Evolutionary conservation across 2,797 vertebrate species (phyloP).

Genomic region (Enteromius fasciolatus): DNA sequence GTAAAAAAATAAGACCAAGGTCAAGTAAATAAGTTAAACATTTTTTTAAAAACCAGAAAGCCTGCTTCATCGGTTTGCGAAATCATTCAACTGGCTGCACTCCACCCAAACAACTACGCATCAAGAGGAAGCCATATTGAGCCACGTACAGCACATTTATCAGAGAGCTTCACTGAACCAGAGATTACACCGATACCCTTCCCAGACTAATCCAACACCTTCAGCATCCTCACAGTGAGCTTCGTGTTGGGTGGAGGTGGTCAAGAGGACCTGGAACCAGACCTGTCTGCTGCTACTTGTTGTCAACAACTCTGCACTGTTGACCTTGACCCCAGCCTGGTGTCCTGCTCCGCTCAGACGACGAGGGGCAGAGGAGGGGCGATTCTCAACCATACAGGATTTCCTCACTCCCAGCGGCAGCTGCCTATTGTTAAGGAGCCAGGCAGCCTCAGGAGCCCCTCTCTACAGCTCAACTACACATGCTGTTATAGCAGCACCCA

Average conservation of each 20-base stretch:
- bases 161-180: background rate
- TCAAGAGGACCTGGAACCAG: slow-evolving; percentile 52
- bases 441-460: slow-evolving; percentile 64
- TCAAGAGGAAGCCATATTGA: background rate
- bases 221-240: slow-evolving; percentile 10
- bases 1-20: background rate
- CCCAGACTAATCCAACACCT: slow-evolving; percentile 4
- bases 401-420: slow-evolving; percentile 76
- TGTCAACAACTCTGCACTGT: slow-evolving; percentile 68
- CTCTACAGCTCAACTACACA: slow-evolving; percentile 40
- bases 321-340: slow-evolving; percentile 75
- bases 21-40: background rate
- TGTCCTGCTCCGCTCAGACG: slow-evolving; percentile 59
- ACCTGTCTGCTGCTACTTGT: slow-evolving; percentile 66
- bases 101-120: background rate
- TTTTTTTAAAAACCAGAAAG: background rate
- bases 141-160: background rate
- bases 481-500: background rate
- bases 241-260: slow-evolving; percentile 43
- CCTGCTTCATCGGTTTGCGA: background rate
- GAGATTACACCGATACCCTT: background rate
- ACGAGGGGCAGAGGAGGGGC: slow-evolving; percentile 55
- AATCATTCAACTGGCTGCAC: background rate
- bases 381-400: slow-evolving; percentile 83
- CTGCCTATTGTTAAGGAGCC: slow-evolving; percentile 80